phyloP scores from a whole-genome alignment of 2,888 invertebrate species.

The Dastarcus helophoroides region DNA sequence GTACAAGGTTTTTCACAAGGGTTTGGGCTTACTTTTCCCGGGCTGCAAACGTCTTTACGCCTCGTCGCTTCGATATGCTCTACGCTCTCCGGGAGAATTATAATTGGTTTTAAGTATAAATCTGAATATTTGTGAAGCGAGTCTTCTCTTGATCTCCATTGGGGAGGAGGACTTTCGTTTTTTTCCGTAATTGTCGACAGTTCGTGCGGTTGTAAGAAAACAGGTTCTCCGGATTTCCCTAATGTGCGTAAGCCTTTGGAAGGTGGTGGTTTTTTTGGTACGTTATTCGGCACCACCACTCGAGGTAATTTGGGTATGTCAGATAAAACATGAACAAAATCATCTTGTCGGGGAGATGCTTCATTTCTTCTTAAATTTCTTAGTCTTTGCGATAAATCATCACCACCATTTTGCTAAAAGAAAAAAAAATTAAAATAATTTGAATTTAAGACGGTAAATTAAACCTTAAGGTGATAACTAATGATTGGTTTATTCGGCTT shows the following conservation, averaged over 20 bases:
- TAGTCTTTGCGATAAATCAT: constrained; percentile 9
- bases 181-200: constrained; percentile 34
- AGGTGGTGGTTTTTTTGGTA: constrained; percentile 27
- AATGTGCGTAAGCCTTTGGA: constrained; percentile 27
- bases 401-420: too few relatives aligned
- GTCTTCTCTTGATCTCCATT: too few relatives aligned
- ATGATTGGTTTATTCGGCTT: too few relatives aligned
- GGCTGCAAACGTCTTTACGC: background rate
- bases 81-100: constrained; percentile 1
- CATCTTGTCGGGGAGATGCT: background rate
- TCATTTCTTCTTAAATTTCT: constrained; percentile 7
- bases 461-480: too few relatives aligned
- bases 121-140: too few relatives aligned
- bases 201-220: constrained; percentile 29
- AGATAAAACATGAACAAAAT: constrained; percentile 29
- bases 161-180: too few relatives aligned
- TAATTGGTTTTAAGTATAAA: too few relatives aligned
- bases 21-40: too few relatives aligned
- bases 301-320: constrained; percentile 34
- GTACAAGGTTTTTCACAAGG: too few relatives aligned
- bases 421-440: too few relatives aligned
- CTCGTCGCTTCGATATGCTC: constrained; percentile 5
- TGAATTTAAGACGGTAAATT: too few relatives aligned
- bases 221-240: constrained; percentile 26
- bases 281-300: constrained; percentile 17